Base-by-base conservation (phyloP, 2,797 vertebrate genomes). In the Sternotherus odoratus region DNA sequence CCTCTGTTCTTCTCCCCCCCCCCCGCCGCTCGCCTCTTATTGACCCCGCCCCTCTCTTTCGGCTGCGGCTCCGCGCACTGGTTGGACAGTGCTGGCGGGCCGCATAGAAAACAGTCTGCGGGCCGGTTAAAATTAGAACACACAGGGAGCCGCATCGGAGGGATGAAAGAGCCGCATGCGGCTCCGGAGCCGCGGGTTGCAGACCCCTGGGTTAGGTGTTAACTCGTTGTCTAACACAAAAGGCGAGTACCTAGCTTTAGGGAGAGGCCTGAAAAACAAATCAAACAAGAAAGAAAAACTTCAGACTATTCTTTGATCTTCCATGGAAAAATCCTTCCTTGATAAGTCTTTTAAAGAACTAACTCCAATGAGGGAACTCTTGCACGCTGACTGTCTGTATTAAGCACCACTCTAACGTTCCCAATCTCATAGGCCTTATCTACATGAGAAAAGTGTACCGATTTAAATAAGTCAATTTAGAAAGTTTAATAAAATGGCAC, bases 401-500 rank as follows among this genome's bases (percentile, higher is more conserved):
- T 77, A 89, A 92, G 94, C 83, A 88, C 83, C 94, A 93, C 91
- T 86, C 30, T 81, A 94, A 93, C 46, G 81, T 77, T 39, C 66
- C 36, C 39, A 21, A 39, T 39, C 66, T 80, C 88, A 77, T 17
- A 90, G 43, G 79, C 92, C 85, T 93, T 36, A 63, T 57, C 91
- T 84, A 12, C 0, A 2, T 51, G 79, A 46, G 50, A 95, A 87
- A 87, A 86, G 36, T 33, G 43, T 79, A 91, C 89, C 85, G 90
- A 93, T 95, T 95, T 91, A 92, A 89, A 79, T 1, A 69, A 24
- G 9, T 39, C 36, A 69, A 0, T 50, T 95, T 82, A 50, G 77
- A 94, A 95, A 91, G 85, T 96, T 95, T 90, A 87, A 85, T 16
- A 89, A 91, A 85, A 87, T 72, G 75, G 86, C 87, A 87, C 91